Base-by-base conservation (phyloP, 2,797 vertebrate genomes). In the Falco peregrinus region DNA sequence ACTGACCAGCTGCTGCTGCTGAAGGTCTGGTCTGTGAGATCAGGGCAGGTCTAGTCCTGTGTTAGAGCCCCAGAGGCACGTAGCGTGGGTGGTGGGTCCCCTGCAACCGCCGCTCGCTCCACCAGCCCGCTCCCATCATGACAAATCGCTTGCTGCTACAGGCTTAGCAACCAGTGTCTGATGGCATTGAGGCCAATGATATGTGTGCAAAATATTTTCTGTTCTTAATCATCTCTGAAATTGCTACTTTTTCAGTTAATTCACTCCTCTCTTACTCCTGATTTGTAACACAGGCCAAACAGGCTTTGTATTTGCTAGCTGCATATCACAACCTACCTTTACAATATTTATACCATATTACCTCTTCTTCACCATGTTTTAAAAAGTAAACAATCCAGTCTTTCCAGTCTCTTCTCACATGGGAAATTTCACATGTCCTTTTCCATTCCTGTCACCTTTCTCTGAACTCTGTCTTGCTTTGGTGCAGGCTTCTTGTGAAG, bases 391-490 rank as follows among this genome's bases (percentile, higher is more conserved):
- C 20, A 48, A 6, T 65, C 29, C 50, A 57, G n/a, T 18, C 45
- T 89, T 85, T 80, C 83, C 81, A 81, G 31, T 19, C 19, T 75
- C 31, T 90, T 82, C 82, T 89, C 57, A 73, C 1, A 4, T 37
- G 39, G 73, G 81, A 81, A 61, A 75, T 75, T 86, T 95, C 70
- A 67, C 51, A 26, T 9, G 22, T 56, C 15, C 39, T 87, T 92
- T 77, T 69, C 54, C 61, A 85, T 69, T 91, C 50, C 74, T 56
- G 35, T 92, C 76, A 92, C 79, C 90, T 89, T 85, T 83, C 81
- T 83, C 61, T 93, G 96, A 96, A 94, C 54, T 81, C 53, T 91
- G 15, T n/a, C 68, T 75, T 71, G 57, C 56, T 93, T 68, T 75
- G 18, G n/a, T 54, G 33, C 43, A 77, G 75, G 43, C 64, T 83